phyloP scores from a whole-genome alignment of 2,888 invertebrate genomes.

The Seira ritae region DNA sequence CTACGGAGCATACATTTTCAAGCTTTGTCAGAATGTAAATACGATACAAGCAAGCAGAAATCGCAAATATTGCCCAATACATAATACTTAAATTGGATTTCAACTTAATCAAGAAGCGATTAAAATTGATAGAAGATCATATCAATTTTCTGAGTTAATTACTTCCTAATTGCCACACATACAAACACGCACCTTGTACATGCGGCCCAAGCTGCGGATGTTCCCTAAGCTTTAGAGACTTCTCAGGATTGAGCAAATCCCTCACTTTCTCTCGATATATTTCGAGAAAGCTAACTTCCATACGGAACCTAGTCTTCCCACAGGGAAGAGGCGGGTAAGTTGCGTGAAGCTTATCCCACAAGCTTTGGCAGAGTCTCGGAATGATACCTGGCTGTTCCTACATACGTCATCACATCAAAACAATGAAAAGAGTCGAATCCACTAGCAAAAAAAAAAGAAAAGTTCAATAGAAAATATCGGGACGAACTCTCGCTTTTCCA shows the following conservation, averaged over 20 bases:
- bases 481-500: slow-evolving; percentile 77
- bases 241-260: slow-evolving; percentile 79
- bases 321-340: slow-evolving; percentile 41
- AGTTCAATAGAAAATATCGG: neutral
- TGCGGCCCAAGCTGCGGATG: slow-evolving; percentile 87
- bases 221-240: slow-evolving; percentile 83
- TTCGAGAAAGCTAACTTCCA: slow-evolving; percentile 77
- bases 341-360: slow-evolving; percentile 74
- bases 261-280: slow-evolving; percentile 83
- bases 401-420: slow-evolving; percentile 43
- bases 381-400: slow-evolving; percentile 76
- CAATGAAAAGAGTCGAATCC: neutral
- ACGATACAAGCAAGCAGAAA: neutral
- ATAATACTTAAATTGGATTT: neutral
- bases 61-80: neutral
- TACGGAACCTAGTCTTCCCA: slow-evolving; percentile 60
- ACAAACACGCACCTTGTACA: slow-evolving; percentile 89
- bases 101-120: neutral
- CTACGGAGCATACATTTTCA: slow-evolving; percentile 76
- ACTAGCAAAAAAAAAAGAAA: neutral
- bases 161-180: too few species aligned
- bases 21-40: neutral
- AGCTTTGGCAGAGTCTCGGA: slow-evolving; percentile 76
- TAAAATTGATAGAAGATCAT: too few species aligned
- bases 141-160: too few species aligned